Conservation (phyloP, 92 coral and sea anemone genomes). For the Palythoa heliodiscus region DNA sequence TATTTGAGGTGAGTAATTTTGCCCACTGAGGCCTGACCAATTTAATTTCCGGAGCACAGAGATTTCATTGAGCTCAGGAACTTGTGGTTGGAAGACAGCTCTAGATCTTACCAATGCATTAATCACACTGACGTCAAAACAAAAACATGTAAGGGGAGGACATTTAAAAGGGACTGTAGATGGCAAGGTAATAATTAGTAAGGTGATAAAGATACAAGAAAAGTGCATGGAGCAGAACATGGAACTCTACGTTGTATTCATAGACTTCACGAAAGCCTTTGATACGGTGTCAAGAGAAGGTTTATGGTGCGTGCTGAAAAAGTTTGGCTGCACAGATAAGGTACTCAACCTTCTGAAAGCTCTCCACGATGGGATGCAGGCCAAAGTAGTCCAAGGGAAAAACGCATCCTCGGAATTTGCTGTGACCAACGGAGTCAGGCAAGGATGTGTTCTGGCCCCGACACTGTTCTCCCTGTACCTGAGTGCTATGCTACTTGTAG, state of each 20-base stretch:
- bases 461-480: too few species aligned
- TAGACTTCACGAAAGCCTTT: neutral
- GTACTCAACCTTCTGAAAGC: neutral
- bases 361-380: neutral
- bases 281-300: neutral
- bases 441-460: constrained; percentile 7
- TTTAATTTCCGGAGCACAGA: too few species aligned
- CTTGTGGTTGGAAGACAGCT: too few species aligned
- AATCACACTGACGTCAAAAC: too few species aligned
- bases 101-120: too few species aligned
- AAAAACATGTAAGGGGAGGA: too few species aligned
- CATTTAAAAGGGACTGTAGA: too few species aligned
- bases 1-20: too few species aligned
- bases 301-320: neutral
- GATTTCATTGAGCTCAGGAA: too few species aligned
- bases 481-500: neutral
- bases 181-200: too few species aligned
- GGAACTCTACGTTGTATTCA: neutral
- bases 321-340: neutral
- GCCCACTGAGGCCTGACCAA: too few species aligned
- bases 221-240: constrained; percentile 10
- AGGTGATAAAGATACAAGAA: neutral
- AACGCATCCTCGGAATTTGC: neutral
- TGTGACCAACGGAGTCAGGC: neutral
- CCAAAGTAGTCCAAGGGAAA: neutral